A percentile compares a stretch with the other conserved stretches of the same genome.
Evolutionary conservation across 2,888 invertebrate species (phyloP).

Genomic region (Tenodera sinensis): DNA sequence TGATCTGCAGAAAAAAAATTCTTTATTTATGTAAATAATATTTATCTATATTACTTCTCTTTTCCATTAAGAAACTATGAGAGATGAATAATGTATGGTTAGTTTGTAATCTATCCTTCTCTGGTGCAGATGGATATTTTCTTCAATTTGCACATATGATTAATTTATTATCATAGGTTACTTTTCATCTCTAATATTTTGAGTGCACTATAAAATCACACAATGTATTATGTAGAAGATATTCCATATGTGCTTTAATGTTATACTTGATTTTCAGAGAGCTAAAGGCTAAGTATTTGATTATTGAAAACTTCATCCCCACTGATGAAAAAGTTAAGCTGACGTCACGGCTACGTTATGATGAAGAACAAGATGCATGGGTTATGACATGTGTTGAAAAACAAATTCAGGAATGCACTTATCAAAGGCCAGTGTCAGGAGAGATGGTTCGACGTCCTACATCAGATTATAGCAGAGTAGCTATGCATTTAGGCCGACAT

Average conservation of each 20-base stretch:
- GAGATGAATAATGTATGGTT: no score
- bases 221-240: neutral
- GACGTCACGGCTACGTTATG: slow-evolving; percentile 68
- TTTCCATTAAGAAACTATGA: no score
- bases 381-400: slow-evolving; percentile 41
- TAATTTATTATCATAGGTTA: neutral
- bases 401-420: slow-evolving; percentile 25
- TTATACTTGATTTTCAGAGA: slow-evolving; percentile 54
- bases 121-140: no score
- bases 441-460: slow-evolving; percentile 61
- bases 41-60: no score
- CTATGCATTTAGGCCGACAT: slow-evolving; percentile 49
- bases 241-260: neutral
- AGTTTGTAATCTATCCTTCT: no score
- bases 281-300: slow-evolving; percentile 80
- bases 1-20: no score
- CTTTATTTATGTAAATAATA: no score
- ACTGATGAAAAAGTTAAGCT: slow-evolving; percentile 73
- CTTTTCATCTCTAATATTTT: neutral
- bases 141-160: no score
- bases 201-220: neutral
- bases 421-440: slow-evolving; percentile 61
- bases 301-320: slow-evolving; percentile 89
- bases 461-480: slow-evolving; percentile 56
- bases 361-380: slow-evolving; percentile 83